Base-by-base conservation (phyloP, 2,888 invertebrate genomes). In the Lissocephala sabroskyi region DNA sequence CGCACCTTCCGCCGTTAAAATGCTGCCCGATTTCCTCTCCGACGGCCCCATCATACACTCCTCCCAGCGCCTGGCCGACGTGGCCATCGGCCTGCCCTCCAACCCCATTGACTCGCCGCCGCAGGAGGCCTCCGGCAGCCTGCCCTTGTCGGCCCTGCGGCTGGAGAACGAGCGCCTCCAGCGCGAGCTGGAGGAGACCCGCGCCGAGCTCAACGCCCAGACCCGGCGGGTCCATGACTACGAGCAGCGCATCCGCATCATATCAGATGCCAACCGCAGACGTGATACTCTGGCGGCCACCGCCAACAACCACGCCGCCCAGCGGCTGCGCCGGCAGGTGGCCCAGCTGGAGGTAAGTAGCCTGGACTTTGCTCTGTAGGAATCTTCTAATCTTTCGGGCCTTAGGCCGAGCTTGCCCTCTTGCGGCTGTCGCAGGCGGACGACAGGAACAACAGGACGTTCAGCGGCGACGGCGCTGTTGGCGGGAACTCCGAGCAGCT, bases 321-420 rank as follows among this genome's bases (percentile, higher is more conserved):
- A 93, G 61, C 91, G 88, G 70, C 88, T 93, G 59, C 91, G 88
- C 74, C 89, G 89, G 66, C 90, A 94, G 86, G 88, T 92, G 33
- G 89, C 90, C 79, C 86, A 87, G 68, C 85, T 93, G 65, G 90
- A 88, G 86, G 93, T 90, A 81, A 80, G 85, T 80, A 18, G n/a
- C n/a, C n/a, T n/a, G n/a, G n/a, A n/a, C n/a, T n/a, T n/a, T n/a
- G n/a, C 28, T n/a, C 29, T 10, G 16, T 9, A 17, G 10, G 2
- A 35, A 35, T 7, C 35, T 37, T 5, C 10, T 37, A 3, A 19
- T 37, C n/a, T 36, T 5, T 16, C 17, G 9, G 5, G 6, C 11
- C 18, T 1, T 10, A 37, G 68, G 43, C 71, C 18, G 66, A 74
- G 37, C 36, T 70, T 7, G 52, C 48, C 43, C 41, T 49, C 4